Conservation (phyloP, 2,888 invertebrate species). For the Aphidoletes aphidimyza region DNA sequence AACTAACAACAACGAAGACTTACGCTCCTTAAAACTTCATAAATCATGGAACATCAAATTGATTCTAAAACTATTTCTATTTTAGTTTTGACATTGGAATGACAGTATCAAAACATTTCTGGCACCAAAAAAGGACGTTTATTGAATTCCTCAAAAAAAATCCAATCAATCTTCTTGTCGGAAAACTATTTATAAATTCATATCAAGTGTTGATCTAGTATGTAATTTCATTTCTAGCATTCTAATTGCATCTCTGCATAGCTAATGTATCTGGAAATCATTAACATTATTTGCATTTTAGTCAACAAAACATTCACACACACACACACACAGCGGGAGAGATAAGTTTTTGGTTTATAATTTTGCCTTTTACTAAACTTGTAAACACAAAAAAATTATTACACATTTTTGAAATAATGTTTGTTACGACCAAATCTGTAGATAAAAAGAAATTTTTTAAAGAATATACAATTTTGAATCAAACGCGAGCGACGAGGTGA, state of each 20-base stretch:
- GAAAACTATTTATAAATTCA: not conserved
- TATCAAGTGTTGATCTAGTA: not conserved
- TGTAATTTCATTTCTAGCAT: not conserved
- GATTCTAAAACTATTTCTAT: no score
- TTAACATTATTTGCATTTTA: no score
- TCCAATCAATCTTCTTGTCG: not conserved
- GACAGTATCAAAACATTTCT: no score
- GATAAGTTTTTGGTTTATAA: not conserved
- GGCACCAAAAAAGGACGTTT: no score
- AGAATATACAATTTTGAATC: constrained; percentile 29
- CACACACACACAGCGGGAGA: not conserved
- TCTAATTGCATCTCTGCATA: not conserved
- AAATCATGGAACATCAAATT: no score
- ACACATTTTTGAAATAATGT: constrained; percentile 7
- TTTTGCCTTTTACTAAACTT: not conserved
- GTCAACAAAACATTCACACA: no score
- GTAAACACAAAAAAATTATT: not conserved
- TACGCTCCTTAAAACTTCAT: no score
- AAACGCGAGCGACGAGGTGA: no score
- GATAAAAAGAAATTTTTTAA: constrained; percentile 29
- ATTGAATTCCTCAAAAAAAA: not conserved
- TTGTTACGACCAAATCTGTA: constrained; percentile 44
- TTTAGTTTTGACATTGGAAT: no score
- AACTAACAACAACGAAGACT: no score
- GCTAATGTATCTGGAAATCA: no score